Base-by-base conservation (phyloP, 2,113 vertebrate genomes). In the Gasterosteus nipponicus region DNA sequence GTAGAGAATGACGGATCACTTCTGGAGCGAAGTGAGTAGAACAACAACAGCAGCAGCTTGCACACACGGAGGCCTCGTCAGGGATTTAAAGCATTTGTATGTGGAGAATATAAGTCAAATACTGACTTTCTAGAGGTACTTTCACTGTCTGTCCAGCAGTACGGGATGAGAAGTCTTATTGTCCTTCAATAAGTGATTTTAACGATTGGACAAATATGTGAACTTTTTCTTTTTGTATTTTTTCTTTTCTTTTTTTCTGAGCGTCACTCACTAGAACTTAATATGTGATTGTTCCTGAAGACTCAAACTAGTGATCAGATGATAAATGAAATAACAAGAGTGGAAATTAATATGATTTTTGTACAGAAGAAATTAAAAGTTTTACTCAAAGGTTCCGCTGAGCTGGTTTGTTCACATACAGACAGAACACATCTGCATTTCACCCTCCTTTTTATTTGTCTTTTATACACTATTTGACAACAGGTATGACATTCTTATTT, bases 341-440 rank as follows among this genome's bases (percentile, higher is more conserved):
- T 87, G 67, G 26, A 73, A 73, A 91, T 86, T 85, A 89, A 90
- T 90, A 87, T 88, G 89, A 91, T 92, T 92, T 51, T 94, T 94
- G 92, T 93, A 93, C 90, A 93, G 90, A 83, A 51, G 88, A 78
- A 86, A 90, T 89, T 89, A 91, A 94, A 93, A 73, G 66, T 69
- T 91, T 92, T 88, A 91, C 61, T 75, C 75, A 87, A 89, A 86
- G 2, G 46, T 78, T 82, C 83, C 10, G 7, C 26, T 64, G 22
- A 47, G 2, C 9, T 47, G 22, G 22, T 26, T 26, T 26, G 22
- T 26, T 26, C 22, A 26, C 22, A 26, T 26, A 26, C 22, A 26
- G 22, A 26, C 22, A 7, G 51, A 1, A 60, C 29, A 22, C 11
- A 3, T 59, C 11, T 71, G 69, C 41, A 33, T 44, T 63, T 71